Evolutionary conservation across 2,113 vertebrate species (phyloP).

Genomic region (Sphyrna mokarran): DNA sequence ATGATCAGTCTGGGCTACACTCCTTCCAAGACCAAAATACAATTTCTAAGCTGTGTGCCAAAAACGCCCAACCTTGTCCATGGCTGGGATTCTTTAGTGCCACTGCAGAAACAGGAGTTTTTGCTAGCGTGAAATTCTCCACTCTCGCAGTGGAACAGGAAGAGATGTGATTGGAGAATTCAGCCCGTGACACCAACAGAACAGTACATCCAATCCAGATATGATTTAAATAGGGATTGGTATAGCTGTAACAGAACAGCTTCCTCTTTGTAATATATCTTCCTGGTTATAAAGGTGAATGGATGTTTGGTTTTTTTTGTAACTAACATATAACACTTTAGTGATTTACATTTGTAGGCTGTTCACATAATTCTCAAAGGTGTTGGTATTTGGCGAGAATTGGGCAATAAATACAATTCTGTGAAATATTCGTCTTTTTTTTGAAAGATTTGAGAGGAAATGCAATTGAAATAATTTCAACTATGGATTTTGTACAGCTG

Average conservation of each 20-base stretch:
- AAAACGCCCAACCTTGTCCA: neutral
- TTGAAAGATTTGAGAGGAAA: neutral
- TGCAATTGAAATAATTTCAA: neutral
- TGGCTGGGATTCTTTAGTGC: no score
- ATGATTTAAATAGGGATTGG: neutral
- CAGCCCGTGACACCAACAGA: neutral
- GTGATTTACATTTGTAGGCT: neutral
- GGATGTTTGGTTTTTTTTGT: neutral
- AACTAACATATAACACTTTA: neutral
- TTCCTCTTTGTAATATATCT: no score
- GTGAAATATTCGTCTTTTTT: neutral
- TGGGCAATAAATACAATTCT: neutral
- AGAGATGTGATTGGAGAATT: no score
- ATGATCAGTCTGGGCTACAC: neutral
- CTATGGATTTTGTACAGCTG: neutral
- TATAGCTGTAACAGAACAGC: neutral
- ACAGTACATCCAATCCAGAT: neutral
- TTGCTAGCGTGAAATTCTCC: no score
- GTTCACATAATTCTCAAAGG: neutral
- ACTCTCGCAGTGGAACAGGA: no score
- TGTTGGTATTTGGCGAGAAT: neutral
- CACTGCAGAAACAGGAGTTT: no score
- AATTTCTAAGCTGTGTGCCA: neutral
- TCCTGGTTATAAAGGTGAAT: neutral
- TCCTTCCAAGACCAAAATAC: neutral